phyloP scores from a whole-genome alignment of 2,888 invertebrate genomes.

The Bursaphelenchus okinawaensis region DNA sequence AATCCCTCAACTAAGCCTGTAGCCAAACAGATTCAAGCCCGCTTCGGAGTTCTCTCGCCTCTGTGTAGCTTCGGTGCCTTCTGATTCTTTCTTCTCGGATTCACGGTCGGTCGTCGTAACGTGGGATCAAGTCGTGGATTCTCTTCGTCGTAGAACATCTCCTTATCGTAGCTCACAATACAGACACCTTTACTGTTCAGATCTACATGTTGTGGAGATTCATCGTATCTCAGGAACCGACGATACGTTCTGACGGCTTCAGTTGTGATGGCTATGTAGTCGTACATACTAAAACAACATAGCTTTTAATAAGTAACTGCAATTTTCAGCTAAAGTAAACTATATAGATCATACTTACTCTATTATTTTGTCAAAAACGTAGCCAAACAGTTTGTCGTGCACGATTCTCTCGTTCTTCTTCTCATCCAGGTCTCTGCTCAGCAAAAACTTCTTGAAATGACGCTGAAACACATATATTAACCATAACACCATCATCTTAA shows the following conservation, averaged over 20 bases:
- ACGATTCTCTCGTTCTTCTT: background rate
- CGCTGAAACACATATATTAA: background rate
- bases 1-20: no score
- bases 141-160: background rate
- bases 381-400: background rate
- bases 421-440: background rate
- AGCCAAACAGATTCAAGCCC: no score
- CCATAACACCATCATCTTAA: no score
- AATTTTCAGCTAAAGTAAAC: no score
- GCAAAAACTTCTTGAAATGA: background rate
- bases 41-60: no score
- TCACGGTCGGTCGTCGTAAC: no score
- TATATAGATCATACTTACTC: background rate
- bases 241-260: background rate
- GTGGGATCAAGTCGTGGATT: no score
- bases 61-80: background rate
- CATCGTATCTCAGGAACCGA: background rate
- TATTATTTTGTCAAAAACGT: background rate
- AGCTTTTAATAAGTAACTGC: no score
- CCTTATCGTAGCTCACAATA: background rate
- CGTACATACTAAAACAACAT: background rate
- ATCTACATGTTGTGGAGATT: background rate
- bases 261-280: background rate
- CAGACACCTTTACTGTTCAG: background rate
- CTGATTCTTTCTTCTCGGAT: background rate